Percentiles rank a stretch among this genome's conserved stretches.
Evolutionary conservation across 2,113 vertebrate species (phyloP).

Genomic region (Strix aluco): DNA sequence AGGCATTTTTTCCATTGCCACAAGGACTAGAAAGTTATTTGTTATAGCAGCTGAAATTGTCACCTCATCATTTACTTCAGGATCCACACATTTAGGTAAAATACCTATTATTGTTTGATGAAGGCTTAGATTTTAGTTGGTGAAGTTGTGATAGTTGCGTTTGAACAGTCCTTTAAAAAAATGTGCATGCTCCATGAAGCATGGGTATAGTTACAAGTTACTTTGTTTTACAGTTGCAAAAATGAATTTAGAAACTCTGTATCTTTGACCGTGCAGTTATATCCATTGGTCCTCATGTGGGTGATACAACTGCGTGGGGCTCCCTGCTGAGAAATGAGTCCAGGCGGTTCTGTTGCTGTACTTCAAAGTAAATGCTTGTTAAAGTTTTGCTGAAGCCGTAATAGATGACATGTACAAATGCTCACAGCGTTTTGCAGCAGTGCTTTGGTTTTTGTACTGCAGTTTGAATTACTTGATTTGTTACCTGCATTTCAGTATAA

Average conservation of each 20-base stretch:
- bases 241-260: not conserved
- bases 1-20: not conserved
- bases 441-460: not conserved
- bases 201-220: accelerated
- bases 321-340: not conserved
- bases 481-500: not conserved
- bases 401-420: not conserved
- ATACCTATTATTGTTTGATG: not conserved
- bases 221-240: not conserved
- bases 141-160: not conserved
- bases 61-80: not conserved
- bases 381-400: not conserved
- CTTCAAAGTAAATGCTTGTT: not conserved
- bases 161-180: not conserved
- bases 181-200: not conserved
- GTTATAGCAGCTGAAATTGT: not conserved
- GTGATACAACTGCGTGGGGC: not conserved
- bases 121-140: not conserved
- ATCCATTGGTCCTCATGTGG: not conserved
- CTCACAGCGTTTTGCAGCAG: not conserved
- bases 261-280: not conserved
- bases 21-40: not conserved
- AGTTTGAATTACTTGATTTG: not conserved
- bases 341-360: not conserved
- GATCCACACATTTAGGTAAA: slow-evolving; percentile 2